Base-by-base conservation (phyloP, 92 coral and sea anemone genomes). In the Diadumene lineata region DNA sequence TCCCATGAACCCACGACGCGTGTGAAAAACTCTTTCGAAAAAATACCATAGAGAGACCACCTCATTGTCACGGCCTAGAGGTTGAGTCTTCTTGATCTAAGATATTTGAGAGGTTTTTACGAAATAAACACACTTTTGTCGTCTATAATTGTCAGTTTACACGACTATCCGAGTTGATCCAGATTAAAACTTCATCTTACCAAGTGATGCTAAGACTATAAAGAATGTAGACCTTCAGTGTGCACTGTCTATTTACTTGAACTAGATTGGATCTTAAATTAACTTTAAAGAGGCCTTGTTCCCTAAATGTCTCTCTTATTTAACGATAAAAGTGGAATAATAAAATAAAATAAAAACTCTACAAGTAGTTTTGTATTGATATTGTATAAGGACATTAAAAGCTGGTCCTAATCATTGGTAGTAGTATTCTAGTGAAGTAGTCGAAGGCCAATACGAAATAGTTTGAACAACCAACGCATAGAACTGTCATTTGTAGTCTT, bases 241-340 rank as follows among this genome's bases (percentile, higher is more conserved):
- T 82, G 90, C 38, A 64, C 79, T 70, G 75, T 71, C 64, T 70
- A 62, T 74, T 68, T 75, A 84, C 88, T 88, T 81, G 84, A 85
- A 80, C 66, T 81, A 86, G 97, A 91, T 91, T 91, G 81, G 74
- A 87, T 87, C 97, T 89, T 79, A 75, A 85, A 84, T 84, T 88
- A 78, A 84, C 77, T 69, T 60, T 56, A 84, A 72, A 88, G 97
- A 91, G 97, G 93, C 84, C 64, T 72, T 67, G 68, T 70, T 44
- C 66, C 29, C 56, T 65, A 43, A 33, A 24, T 21, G 56, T 31
- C 75, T 67, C 75, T 44, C 73, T 48, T 33, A n/a, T n/a, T 78
- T 73, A 32, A 56, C 82, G 75, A 68, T 68, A 32, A 43, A 56
- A 72, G 32, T 31, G 60, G 82, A 73, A 31, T 33, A 78, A 78